These are phyloP conservation scores for Fratercula arctica DNA, from an alignment of 2,797 vertebrate genomes.

Conservation along the genomic window DNA sequence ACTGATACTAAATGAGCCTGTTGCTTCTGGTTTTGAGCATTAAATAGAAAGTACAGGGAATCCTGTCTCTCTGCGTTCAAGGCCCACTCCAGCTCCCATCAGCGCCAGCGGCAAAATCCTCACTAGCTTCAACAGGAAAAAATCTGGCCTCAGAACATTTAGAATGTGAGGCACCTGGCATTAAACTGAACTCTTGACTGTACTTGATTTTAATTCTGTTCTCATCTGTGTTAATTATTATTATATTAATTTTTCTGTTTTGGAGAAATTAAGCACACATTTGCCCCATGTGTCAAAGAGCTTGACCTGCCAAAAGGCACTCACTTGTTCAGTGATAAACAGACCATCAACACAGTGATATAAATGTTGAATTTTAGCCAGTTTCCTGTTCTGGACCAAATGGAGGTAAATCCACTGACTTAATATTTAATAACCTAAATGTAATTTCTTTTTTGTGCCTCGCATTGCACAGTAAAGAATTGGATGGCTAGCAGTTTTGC, in stretches of 20 bases:
- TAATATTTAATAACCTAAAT: slow-evolving; percentile 86
- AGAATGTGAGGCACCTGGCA: slow-evolving; percentile 66
- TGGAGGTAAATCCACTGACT: slow-evolving; percentile 82
- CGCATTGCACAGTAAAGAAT: slow-evolving; percentile 74
- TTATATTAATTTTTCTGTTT: slow-evolving; percentile 74
- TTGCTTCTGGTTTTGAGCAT: slow-evolving; percentile 76
- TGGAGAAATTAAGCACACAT: slow-evolving; percentile 69
- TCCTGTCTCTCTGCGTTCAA: slow-evolving; percentile 35
- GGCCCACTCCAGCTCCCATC: neutral
- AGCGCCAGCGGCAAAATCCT: neutral
- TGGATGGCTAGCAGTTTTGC: slow-evolving; percentile 78
- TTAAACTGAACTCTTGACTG: slow-evolving; percentile 68
- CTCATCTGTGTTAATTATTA: slow-evolving; percentile 76
- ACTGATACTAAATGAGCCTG: slow-evolving; percentile 79
- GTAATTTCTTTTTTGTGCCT: slow-evolving; percentile 80
- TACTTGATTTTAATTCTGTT: slow-evolving; percentile 72
- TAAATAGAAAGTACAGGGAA: slow-evolving; percentile 68
- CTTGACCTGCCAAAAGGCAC: slow-evolving; percentile 79
- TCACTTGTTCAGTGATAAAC: slow-evolving; percentile 77
- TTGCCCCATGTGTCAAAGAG: slow-evolving; percentile 73
- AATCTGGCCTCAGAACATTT: slow-evolving; percentile 39
- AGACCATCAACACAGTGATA: slow-evolving; percentile 78
- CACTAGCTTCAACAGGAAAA: slow-evolving; percentile 1
- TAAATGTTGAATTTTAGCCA: slow-evolving; percentile 80
- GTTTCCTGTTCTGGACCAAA: slow-evolving; percentile 80